Evolutionary conservation across 2,797 vertebrate genomes (phyloP).

Genomic region (Myotis planiceps): DNA sequence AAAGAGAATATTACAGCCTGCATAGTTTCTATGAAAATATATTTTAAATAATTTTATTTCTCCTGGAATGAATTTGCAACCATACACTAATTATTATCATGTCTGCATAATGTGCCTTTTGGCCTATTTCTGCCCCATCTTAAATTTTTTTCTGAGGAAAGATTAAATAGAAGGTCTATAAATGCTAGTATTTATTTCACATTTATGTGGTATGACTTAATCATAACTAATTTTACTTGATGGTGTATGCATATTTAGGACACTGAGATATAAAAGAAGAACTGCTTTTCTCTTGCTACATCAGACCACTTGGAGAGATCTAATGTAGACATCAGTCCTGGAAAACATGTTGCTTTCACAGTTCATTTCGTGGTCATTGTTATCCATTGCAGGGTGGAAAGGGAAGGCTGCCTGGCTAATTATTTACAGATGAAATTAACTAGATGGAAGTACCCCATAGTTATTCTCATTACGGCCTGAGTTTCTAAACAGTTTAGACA

Average conservation of each 20-base stretch:
- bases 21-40: background rate
- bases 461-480: background rate
- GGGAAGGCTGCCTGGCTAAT: constrained; percentile 11
- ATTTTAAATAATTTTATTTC: background rate
- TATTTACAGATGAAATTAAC: background rate
- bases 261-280: background rate
- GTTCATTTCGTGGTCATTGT: background rate
- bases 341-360: background rate
- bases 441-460: background rate
- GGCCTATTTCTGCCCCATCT: background rate
- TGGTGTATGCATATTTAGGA: background rate
- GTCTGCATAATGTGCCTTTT: background rate
- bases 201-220: background rate
- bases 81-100: background rate
- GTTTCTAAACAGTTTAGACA: constrained; percentile 62
- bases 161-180: background rate
- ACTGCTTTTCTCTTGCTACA: background rate
- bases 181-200: background rate
- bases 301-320: background rate
- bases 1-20: background rate
- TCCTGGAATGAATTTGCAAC: background rate
- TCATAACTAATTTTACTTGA: background rate
- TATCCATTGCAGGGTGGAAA: background rate
- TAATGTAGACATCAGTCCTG: background rate
- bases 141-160: background rate